These are phyloP conservation scores for Paradisaea rubra DNA, from an alignment of 2,113 vertebrate species.

Conservation along the genomic window DNA sequence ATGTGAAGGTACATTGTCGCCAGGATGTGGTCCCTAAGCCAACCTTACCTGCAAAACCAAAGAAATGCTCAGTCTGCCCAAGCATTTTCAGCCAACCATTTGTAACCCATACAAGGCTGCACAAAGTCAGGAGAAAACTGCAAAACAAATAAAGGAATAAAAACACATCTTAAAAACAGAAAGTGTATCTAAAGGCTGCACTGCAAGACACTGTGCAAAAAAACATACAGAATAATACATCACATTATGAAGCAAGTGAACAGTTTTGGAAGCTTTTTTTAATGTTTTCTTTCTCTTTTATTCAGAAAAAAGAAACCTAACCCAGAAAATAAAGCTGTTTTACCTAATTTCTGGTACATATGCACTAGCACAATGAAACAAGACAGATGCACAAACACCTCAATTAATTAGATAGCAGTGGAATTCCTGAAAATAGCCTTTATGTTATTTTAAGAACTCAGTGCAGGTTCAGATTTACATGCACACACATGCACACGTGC, in stretches of 20 bases:
- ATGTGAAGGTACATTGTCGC: neutral
- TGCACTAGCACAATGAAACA: neutral
- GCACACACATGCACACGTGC: rapidly evolving
- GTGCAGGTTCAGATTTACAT: neutral
- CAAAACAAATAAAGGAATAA: neutral
- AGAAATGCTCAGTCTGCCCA: neutral
- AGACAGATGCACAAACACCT: neutral
- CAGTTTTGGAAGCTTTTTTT: neutral
- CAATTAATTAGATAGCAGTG: neutral
- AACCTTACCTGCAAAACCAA: neutral
- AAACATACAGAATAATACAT: neutral
- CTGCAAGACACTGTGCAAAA: neutral
- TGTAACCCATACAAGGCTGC: neutral
- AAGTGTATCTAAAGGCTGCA: neutral
- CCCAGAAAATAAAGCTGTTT: neutral
- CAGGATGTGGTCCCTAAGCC: neutral
- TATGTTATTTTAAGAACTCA: neutral
- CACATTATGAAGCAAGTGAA: neutral
- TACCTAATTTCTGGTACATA: neutral
- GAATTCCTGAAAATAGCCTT: neutral
- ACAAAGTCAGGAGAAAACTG: neutral
- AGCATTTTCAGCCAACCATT: neutral
- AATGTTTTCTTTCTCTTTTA: neutral
- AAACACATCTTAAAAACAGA: neutral
- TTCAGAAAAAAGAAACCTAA: neutral